These are phyloP conservation scores for Microcaecilia unicolor DNA, from an alignment of 2,797 vertebrate species.

Conservation along the genomic window DNA sequence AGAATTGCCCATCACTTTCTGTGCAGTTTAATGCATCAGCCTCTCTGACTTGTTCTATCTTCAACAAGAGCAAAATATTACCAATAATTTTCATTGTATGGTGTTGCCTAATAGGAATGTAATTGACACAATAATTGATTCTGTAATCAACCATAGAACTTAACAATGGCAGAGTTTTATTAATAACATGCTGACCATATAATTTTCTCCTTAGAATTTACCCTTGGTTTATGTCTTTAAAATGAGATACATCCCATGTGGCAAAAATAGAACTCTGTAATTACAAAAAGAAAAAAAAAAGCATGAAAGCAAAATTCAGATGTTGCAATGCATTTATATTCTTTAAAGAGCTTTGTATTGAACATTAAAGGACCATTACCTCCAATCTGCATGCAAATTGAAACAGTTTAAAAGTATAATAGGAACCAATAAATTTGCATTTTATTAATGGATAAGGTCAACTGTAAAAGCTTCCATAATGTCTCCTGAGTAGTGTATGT, in stretches of 20 bases:
- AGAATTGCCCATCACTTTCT: too few species aligned
- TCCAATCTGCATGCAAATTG: conserved; percentile 19
- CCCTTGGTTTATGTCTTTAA: conserved; percentile 6
- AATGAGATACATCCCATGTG: conserved; percentile 6
- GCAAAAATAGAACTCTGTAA: conserved; percentile 13
- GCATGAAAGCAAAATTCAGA: conserved; percentile 7
- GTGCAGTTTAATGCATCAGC: too few species aligned
- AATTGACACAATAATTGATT: not conserved
- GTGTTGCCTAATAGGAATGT: not conserved
- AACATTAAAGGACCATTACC: conserved; percentile 1
- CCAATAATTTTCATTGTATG: not conserved
- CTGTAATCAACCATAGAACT: not conserved
- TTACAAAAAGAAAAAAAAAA: conserved; percentile 3
- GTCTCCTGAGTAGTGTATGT: not conserved
- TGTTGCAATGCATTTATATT: conserved; percentile 10
- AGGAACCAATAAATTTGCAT: not conserved
- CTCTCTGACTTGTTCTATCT: too few species aligned
- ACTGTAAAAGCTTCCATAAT: not conserved
- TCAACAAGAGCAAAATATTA: too few species aligned
- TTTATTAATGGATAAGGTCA: not conserved
- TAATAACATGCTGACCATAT: conserved; percentile 1
- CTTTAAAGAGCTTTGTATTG: conserved; percentile 3
- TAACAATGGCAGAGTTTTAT: not conserved
- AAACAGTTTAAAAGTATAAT: conserved; percentile 9
- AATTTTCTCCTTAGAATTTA: not conserved